Conservation (phyloP, 2,888 invertebrate genomes). For the Smittia sp. region DNA sequence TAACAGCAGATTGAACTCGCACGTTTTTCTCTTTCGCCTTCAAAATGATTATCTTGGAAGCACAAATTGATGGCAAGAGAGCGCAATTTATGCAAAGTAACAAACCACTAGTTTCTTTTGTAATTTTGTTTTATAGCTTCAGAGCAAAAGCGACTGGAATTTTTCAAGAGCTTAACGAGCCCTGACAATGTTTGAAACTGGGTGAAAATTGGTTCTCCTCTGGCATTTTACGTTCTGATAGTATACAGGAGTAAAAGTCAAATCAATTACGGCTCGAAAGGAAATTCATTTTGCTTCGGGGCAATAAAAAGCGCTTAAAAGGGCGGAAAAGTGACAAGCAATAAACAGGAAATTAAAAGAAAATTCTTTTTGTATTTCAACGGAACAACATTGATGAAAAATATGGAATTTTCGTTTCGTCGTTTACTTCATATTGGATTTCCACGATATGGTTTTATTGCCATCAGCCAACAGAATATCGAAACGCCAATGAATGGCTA, state of each 20-base stretch:
- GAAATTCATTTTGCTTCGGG: conserved; percentile 9
- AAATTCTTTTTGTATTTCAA: conserved; percentile 1
- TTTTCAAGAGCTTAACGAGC: background rate
- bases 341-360: conserved; percentile 39
- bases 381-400: background rate
- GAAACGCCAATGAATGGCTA: no score
- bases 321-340: conserved; percentile 5
- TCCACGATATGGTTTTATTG: no score
- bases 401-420: background rate
- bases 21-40: background rate
- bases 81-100: background rate
- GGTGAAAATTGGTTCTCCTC: conserved; percentile 19
- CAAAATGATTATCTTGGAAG: background rate
- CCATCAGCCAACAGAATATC: no score
- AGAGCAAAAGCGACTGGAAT: background rate
- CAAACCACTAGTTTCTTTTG: conserved; percentile 3
- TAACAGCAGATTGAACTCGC: background rate
- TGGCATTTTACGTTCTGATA: background rate
- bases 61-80: background rate
- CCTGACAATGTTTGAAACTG: background rate
- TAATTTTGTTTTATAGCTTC: background rate
- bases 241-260: conserved; percentile 17
- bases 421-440: background rate
- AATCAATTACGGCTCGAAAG: conserved; percentile 24
- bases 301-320: background rate